Evolutionary conservation across 2,888 invertebrate genomes (phyloP).

Genomic region (Eupelmus urozonus): DNA sequence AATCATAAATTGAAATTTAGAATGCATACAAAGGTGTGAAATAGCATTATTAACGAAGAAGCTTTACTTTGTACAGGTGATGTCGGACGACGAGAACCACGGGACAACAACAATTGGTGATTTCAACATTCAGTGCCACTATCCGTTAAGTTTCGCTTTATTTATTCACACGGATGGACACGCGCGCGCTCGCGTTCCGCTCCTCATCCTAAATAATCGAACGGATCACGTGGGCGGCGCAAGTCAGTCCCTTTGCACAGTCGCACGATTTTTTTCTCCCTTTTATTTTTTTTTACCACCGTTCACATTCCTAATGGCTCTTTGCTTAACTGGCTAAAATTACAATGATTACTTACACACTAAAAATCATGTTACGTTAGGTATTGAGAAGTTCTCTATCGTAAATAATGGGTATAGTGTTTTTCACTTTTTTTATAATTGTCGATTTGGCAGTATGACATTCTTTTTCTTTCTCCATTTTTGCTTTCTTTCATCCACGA

Average conservation of each 20-base stretch:
- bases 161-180: slow-evolving; percentile 69
- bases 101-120: slow-evolving; percentile 69
- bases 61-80: slow-evolving; percentile 51
- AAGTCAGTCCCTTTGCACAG: slow-evolving; percentile 19
- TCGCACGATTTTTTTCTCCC: slow-evolving; percentile 4
- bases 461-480: slow-evolving; percentile 21
- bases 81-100: slow-evolving; percentile 59
- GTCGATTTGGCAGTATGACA: slow-evolving; percentile 77
- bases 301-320: slow-evolving; percentile 65
- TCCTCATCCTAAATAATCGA: slow-evolving; percentile 44
- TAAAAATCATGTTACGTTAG: slow-evolving; percentile 73
- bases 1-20: slow-evolving; percentile 9
- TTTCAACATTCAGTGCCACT: slow-evolving; percentile 73
- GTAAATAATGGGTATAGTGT: slow-evolving; percentile 73
- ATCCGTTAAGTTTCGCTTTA: slow-evolving; percentile 66
- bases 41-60: slow-evolving; percentile 45
- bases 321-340: slow-evolving; percentile 64
- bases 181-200: slow-evolving; percentile 12
- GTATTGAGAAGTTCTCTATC: slow-evolving; percentile 74
- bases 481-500: slow-evolving; percentile 28
- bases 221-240: slow-evolving; percentile 2
- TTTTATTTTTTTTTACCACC: slow-evolving; percentile 42
- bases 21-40: slow-evolving; percentile 24
- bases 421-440: slow-evolving; percentile 61
- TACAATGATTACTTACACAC: slow-evolving; percentile 72